These are phyloP conservation scores for Hippoglossus stenolepis DNA, from an alignment of 2,113 vertebrate species.

Conservation along the genomic window DNA sequence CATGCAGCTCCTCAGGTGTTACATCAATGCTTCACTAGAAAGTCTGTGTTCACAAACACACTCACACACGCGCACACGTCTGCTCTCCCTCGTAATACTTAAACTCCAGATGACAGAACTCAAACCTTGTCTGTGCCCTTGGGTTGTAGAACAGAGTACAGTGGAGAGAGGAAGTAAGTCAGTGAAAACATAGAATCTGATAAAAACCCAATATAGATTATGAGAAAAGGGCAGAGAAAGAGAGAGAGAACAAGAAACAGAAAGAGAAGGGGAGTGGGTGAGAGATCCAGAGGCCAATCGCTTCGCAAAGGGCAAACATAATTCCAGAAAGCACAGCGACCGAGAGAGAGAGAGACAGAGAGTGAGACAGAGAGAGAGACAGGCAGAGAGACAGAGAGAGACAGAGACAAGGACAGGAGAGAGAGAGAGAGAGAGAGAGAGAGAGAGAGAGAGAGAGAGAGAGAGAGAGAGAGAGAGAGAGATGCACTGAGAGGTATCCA, in stretches of 20 bases:
- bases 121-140: slow-evolving; percentile 36
- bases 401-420: no score
- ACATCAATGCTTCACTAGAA: no score
- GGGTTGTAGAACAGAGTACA: slow-evolving; percentile 23
- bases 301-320: slow-evolving; percentile 7
- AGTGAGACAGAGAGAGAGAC: not conserved
- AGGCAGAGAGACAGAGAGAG: not conserved
- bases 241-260: not conserved
- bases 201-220: slow-evolving; percentile 14
- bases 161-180: not conserved
- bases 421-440: not conserved
- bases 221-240: slow-evolving; percentile 21
- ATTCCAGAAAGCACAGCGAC: not conserved
- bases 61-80: no score
- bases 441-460: not conserved
- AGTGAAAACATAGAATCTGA: slow-evolving; percentile 15
- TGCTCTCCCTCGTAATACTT: not conserved
- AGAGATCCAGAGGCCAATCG: slow-evolving; percentile 25
- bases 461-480: slow-evolving; percentile 2
- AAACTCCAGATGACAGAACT: slow-evolving; percentile 21
- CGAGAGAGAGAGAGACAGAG: not conserved
- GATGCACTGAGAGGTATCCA: slow-evolving; percentile 52
- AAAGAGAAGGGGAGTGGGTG: not conserved
- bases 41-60: no score
- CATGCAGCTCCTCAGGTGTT: no score